Evolutionary conservation across 2,888 invertebrate genomes (phyloP).

Genomic region (Amphiduros pacificus): DNA sequence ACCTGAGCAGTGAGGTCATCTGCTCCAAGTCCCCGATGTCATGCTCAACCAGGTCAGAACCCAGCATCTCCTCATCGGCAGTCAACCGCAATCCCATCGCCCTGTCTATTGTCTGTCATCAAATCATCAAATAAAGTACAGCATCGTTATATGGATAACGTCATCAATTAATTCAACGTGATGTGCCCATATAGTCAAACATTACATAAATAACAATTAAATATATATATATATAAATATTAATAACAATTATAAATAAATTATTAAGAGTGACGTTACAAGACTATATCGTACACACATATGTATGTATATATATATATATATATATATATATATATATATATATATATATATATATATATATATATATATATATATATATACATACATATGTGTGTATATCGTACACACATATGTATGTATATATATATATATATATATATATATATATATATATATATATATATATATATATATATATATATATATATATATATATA

Average conservation of each 20-base stretch:
- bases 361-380: not conserved
- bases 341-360: not conserved
- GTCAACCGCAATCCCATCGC: constrained; percentile 72
- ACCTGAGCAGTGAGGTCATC: too few species aligned
- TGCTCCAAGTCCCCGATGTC: too few species aligned
- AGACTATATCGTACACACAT: not conserved
- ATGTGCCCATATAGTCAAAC: too few species aligned
- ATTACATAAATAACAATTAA: too few species aligned
- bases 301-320: not conserved
- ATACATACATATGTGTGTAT: not conserved
- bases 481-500: not conserved
- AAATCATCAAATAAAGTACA: too few species aligned
- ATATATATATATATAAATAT: too few species aligned
- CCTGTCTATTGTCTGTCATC: constrained; percentile 35
- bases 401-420: not conserved
- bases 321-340: not conserved
- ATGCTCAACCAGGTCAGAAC: constrained; percentile 88
- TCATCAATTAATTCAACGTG: too few species aligned
- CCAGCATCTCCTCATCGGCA: constrained; percentile 80
- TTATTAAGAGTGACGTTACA: not conserved
- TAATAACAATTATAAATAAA: too few species aligned
- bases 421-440: not conserved
- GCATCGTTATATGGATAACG: too few species aligned
- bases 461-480: not conserved
- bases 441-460: not conserved